Conservation (phyloP, 2,888 invertebrate species). For the Ariolimax columbianus region DNA sequence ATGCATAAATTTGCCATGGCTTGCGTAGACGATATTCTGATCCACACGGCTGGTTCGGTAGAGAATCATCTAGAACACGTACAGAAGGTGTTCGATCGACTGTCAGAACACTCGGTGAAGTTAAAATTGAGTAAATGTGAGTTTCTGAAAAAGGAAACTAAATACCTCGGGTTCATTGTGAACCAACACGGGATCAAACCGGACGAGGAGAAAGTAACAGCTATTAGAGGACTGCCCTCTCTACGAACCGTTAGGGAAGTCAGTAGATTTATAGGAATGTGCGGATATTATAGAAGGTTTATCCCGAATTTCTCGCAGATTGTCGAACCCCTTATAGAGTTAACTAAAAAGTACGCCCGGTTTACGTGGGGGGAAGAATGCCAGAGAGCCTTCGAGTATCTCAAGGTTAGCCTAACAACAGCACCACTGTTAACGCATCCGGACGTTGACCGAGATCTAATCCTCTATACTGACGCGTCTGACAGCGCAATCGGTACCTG, state of each 20-base stretch:
- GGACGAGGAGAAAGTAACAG: not conserved
- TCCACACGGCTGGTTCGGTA: not conserved
- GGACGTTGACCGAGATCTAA: not conserved
- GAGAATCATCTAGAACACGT: not conserved
- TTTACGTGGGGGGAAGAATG: not conserved
- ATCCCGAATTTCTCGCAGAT: too few relatives aligned
- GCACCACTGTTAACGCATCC: not conserved
- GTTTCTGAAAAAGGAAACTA: not conserved
- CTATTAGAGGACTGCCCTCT: not conserved
- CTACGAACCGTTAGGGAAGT: not conserved
- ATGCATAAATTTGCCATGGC: not conserved
- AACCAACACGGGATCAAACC: not conserved
- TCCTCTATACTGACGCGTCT: not conserved
- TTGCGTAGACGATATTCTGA: not conserved
- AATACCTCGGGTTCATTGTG: not conserved
- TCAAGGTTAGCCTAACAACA: not conserved
- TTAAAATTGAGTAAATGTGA: not conserved
- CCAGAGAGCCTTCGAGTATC: not conserved
- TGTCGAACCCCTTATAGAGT: not conserved
- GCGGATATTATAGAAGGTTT: too few relatives aligned
- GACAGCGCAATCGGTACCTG: not conserved
- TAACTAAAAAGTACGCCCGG: not conserved
- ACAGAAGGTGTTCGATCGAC: not conserved
- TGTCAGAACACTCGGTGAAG: not conserved
- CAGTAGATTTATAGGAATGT: not conserved